Evolutionary conservation across 2,113 vertebrate species (phyloP).

Genomic region (Corvus cornix): DNA sequence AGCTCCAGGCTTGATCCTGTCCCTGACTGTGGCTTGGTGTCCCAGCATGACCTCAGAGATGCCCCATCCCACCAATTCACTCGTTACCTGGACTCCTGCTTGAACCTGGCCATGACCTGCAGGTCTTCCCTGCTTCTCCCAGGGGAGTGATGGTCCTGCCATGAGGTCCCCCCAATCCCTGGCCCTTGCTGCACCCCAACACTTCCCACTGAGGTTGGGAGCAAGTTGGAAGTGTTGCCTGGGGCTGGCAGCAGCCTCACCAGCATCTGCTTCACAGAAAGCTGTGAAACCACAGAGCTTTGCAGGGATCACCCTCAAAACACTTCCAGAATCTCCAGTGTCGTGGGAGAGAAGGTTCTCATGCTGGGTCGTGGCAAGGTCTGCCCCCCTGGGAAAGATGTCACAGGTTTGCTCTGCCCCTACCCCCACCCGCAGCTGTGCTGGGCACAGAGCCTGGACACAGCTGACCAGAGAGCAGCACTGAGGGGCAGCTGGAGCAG

Average conservation of each 20-base stretch:
- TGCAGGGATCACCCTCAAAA: background rate
- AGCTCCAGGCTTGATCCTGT: background rate
- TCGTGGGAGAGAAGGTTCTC: background rate
- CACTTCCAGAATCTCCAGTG: background rate
- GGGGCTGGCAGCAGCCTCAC: background rate
- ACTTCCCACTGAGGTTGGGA: background rate
- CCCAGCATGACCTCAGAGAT: background rate
- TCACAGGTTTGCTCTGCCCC: fast-evolving
- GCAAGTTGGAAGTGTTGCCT: background rate
- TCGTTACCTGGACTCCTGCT: background rate
- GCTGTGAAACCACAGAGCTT: constrained; percentile 1
- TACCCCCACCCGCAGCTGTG: background rate
- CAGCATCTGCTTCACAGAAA: background rate
- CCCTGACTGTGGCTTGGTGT: background rate
- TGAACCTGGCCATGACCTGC: background rate
- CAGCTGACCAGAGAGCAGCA: background rate
- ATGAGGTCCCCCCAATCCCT: fast-evolving
- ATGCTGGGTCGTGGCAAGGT: background rate
- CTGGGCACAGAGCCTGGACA: background rate
- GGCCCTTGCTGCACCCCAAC: background rate
- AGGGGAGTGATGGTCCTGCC: background rate
- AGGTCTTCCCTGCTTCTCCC: background rate
- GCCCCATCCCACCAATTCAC: background rate
- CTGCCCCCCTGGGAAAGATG: background rate
- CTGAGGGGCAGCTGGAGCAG: background rate